Percentiles rank a stretch among this genome's conserved stretches.
phyloP scores from a whole-genome alignment of 2,113 vertebrate genomes.

The Paraplagusia blochii region DNA sequence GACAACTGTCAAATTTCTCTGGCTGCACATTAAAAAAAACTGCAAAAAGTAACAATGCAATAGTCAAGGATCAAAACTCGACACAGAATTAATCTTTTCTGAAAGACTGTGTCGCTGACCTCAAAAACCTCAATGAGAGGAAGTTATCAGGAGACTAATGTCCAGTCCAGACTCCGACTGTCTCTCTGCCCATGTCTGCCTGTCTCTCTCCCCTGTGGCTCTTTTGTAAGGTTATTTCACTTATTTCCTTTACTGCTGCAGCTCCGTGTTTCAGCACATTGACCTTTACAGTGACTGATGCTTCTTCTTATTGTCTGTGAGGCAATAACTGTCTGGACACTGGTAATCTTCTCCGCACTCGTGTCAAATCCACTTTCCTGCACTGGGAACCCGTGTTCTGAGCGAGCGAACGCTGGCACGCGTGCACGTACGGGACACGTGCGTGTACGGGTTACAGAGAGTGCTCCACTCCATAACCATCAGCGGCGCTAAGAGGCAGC shows the following conservation, averaged over 20 bases:
- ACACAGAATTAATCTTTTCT: no score
- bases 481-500: slow-evolving; percentile 62
- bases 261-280: slow-evolving; percentile 63
- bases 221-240: slow-evolving; percentile 69
- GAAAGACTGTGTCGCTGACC: no score
- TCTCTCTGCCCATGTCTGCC: not conserved
- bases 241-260: not conserved
- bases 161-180: no score
- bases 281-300: slow-evolving; percentile 74
- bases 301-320: slow-evolving; percentile 68
- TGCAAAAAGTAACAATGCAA: no score
- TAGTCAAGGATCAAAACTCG: no score
- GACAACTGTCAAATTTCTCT: no score
- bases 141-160: no score
- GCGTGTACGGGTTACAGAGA: slow-evolving; percentile 27
- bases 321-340: slow-evolving; percentile 72
- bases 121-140: no score
- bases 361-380: slow-evolving; percentile 66
- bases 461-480: slow-evolving; percentile 55
- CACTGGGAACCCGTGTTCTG: slow-evolving; percentile 23
- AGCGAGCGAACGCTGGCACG: slow-evolving; percentile 9
- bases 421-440: slow-evolving; percentile 4
- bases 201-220: slow-evolving; percentile 44
- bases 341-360: slow-evolving; percentile 63
- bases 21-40: no score